Conservation (phyloP, 2,888 invertebrate genomes). For the Norana najaformis region DNA sequence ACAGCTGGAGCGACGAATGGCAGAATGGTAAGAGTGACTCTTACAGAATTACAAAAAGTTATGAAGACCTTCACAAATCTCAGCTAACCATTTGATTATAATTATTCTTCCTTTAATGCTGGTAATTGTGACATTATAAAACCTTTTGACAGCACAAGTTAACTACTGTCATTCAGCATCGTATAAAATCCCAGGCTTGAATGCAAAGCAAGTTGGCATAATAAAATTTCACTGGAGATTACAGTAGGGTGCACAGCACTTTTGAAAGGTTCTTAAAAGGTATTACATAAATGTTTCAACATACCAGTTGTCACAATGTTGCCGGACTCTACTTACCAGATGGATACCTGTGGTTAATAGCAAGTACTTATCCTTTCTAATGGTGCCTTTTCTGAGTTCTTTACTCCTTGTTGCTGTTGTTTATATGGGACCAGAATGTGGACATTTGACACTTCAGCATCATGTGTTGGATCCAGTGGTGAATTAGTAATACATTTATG, state of each 20-base stretch:
- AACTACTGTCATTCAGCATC: no score
- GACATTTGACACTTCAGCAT: slow-evolving; percentile 66
- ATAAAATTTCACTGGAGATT: no score
- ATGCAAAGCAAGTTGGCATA: no score
- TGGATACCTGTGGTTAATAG: background rate
- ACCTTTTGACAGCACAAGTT: no score
- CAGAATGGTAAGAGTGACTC: slow-evolving; percentile 66
- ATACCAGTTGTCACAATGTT: background rate
- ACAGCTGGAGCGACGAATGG: slow-evolving; percentile 68
- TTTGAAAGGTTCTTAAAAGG: no score
- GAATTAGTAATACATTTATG: background rate
- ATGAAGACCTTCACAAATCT: background rate
- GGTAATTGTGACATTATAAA: no score
- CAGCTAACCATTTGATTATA: background rate
- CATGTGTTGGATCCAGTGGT: slow-evolving; percentile 65
- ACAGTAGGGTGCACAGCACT: no score
- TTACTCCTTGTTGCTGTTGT: background rate
- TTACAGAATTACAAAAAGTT: background rate
- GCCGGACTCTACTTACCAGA: no score
- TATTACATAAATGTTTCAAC: no score
- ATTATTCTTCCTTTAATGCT: no score
- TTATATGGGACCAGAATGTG: slow-evolving; percentile 66
- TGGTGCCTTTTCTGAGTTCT: background rate
- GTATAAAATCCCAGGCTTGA: no score
- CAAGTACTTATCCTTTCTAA: background rate